Conservation (phyloP, 1,140 invertebrate genomes). For the Steinernema khuongi region DNA sequence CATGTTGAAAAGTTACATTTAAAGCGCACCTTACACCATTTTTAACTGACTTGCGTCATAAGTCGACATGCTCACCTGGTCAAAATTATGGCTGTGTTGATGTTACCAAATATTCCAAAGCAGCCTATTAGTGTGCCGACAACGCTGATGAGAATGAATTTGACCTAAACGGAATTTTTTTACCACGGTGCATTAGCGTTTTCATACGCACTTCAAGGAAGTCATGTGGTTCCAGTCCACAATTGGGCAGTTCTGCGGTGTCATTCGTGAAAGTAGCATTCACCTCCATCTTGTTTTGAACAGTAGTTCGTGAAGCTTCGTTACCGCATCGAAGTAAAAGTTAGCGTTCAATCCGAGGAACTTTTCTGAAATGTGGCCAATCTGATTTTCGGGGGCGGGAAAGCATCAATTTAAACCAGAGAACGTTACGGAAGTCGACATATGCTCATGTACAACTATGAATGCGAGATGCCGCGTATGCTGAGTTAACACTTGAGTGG, state of each 20-base stretch:
- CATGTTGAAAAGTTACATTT: too few species aligned
- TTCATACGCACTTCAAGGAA: constrained; percentile 30
- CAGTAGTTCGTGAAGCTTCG: neutral
- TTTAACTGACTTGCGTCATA: neutral
- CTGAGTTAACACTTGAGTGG: too few species aligned
- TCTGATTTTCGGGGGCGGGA: neutral
- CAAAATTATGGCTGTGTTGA: constrained; percentile 80
- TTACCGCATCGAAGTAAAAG: neutral
- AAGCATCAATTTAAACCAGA: too few species aligned
- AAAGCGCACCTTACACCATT: too few species aligned
- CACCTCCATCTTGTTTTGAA: constrained; percentile 3
- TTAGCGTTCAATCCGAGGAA: neutral
- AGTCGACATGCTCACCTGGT: constrained; percentile 35
- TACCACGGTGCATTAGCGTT: neutral
- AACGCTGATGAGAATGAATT: constrained; percentile 78
- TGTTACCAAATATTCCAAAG: constrained; percentile 80
- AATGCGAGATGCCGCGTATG: too few species aligned
- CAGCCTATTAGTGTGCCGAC: constrained; percentile 74
- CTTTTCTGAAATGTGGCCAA: neutral
- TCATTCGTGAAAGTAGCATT: neutral
- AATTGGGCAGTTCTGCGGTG: constrained; percentile 1
- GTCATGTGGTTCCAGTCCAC: constrained; percentile 39
- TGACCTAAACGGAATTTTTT: constrained; percentile 58
- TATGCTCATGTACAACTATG: too few species aligned
- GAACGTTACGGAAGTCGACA: too few species aligned